Base-by-base conservation (phyloP, 1,140 invertebrate genomes). In the Wiebesia pumilae region DNA sequence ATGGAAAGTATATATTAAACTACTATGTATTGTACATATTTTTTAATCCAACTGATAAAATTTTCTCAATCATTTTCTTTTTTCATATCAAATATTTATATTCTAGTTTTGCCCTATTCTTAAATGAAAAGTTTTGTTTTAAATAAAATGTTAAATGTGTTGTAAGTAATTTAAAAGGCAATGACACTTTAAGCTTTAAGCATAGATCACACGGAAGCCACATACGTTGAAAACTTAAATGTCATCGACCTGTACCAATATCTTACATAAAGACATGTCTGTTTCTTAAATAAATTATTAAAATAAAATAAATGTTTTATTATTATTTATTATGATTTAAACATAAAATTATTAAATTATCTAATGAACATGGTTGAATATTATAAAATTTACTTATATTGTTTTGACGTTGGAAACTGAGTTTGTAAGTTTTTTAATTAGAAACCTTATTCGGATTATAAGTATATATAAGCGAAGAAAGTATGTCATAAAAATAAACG, bases 181-280 rank as follows among this genome's bases (percentile, higher is more conserved):
- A 86, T 47, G 85, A 86, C 85, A 86, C 69, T 40, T 75, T 86
- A 86, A 86, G 79, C 85, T 43, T 47, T 30, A 62, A 81, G 82
- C 81, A 82, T 75, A 77, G 79, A 81, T 77, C 33, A 40, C 24
- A 19, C 19, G 30, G 85, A 86, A 86, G 85, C 85, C 85, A 78
- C 80, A 83, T 79, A 86, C 73, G 62, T 77, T 81, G 79, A 77
- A 82, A 86, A 82, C 51, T 81, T 69, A n/a, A 86, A 78, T 78
- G 40, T 35, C 12, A 81, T 82, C 40, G 67, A 86, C 38, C 79
- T 9, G 24, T 71, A 38, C 71, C 1, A 75, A 75, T 75, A 75
- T 43, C 40, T n/a, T 75, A n/a, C n/a, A 43, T 71, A 71, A 43
- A 75, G 38, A 0, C 9, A 33, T 1, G 33, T 38, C 16, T 40